Evolutionary conservation across 2,113 vertebrate species (phyloP).

Genomic region (Elaphurus davidianus): DNA sequence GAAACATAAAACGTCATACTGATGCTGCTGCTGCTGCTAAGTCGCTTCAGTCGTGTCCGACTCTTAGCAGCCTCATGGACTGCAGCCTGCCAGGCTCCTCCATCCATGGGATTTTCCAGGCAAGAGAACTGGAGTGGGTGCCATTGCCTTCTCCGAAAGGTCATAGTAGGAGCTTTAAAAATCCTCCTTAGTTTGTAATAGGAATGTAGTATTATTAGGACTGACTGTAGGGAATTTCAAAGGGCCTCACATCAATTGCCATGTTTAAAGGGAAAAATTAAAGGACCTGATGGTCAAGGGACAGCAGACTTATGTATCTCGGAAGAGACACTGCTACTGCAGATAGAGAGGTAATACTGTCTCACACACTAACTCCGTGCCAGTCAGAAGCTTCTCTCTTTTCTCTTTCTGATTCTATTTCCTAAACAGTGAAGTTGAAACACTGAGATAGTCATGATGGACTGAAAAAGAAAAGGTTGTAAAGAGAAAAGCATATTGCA

Average conservation of each 20-base stretch:
- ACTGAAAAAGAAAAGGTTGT: background rate
- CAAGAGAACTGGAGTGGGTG: too few species aligned
- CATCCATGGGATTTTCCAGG: too few species aligned
- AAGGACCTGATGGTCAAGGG: background rate
- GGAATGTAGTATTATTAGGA: background rate
- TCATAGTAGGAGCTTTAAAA: background rate
- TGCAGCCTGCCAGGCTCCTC: too few species aligned
- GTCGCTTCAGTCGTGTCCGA: too few species aligned
- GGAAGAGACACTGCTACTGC: background rate
- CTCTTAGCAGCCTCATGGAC: fast-evolving
- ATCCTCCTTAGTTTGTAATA: background rate
- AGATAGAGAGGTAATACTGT: background rate
- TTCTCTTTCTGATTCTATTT: background rate
- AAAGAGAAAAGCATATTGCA: background rate
- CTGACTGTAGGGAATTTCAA: background rate
- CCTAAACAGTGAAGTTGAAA: background rate
- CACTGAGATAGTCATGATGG: background rate
- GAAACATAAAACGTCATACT: background rate
- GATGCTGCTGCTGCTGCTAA: too few species aligned
- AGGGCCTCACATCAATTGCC: background rate
- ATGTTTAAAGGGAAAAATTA: background rate
- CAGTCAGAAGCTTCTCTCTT: background rate
- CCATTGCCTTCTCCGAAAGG: too few species aligned
- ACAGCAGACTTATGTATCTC: background rate
- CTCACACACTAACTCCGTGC: background rate